phyloP scores from a whole-genome alignment of 2,888 invertebrate genomes.

The Melitaea athalia region DNA sequence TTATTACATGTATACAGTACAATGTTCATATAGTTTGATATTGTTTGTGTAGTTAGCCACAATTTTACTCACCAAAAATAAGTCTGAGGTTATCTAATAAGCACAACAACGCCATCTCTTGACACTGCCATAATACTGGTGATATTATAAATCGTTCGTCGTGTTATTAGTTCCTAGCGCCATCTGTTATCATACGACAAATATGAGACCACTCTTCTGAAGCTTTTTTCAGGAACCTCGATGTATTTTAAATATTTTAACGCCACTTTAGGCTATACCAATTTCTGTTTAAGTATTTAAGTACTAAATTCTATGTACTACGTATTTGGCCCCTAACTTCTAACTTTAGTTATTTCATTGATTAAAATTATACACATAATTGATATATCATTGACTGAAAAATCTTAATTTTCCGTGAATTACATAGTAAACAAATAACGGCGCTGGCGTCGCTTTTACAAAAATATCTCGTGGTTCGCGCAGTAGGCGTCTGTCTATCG shows the following conservation, averaged over 20 bases:
- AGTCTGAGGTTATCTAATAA: constrained; percentile 58
- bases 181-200: constrained; percentile 42
- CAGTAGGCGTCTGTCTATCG: constrained; percentile 70
- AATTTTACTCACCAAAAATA: constrained; percentile 62
- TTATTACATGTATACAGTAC: no score
- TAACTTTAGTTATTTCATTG: background rate
- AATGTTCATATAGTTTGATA: no score
- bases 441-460: constrained; percentile 64
- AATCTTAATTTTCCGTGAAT: constrained; percentile 29
- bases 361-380: background rate
- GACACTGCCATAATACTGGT: constrained; percentile 12
- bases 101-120: constrained; percentile 56
- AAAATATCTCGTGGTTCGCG: constrained; percentile 64
- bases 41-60: background rate
- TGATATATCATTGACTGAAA: background rate
- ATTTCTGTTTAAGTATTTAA: background rate
- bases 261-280: background rate
- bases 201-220: constrained; percentile 14
- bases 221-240: constrained; percentile 15
- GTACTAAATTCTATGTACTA: no score
- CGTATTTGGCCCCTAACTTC: background rate
- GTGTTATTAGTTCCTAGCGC: constrained; percentile 36
- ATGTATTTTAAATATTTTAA: background rate
- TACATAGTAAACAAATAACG: constrained; percentile 52
- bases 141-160: constrained; percentile 39